phyloP scores from a whole-genome alignment of 2,113 vertebrate genomes.

The Epinephelus cyanopodus region DNA sequence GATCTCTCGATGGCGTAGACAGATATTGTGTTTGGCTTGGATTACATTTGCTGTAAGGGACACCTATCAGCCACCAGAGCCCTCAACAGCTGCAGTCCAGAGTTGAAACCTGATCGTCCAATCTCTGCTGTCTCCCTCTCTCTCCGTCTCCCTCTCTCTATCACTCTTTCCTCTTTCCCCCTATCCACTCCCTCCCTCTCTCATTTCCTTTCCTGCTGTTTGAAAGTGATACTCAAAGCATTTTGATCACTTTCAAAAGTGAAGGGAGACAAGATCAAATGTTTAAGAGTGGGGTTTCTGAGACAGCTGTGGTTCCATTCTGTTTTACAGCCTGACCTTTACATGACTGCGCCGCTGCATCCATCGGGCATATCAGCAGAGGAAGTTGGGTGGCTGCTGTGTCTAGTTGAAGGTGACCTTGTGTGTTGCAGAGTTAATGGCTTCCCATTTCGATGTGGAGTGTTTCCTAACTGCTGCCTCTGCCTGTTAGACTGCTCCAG shows the following conservation, averaged over 20 bases:
- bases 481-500: slow-evolving; percentile 46
- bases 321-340: slow-evolving; percentile 63
- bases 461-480: slow-evolving; percentile 54
- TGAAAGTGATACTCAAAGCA: slow-evolving; percentile 75
- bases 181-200: slow-evolving; percentile 25
- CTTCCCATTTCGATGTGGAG: slow-evolving; percentile 52
- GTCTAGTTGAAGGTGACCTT: slow-evolving; percentile 73
- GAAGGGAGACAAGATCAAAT: slow-evolving; percentile 65
- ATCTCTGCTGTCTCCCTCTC: slow-evolving; percentile 37
- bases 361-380: slow-evolving; percentile 38
- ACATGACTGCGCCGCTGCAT: slow-evolving; percentile 51
- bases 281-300: slow-evolving; percentile 57
- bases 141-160: slow-evolving; percentile 21
- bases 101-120: slow-evolving; percentile 66
- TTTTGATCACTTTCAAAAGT: slow-evolving; percentile 72
- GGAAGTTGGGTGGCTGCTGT: slow-evolving; percentile 56
- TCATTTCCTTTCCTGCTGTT: slow-evolving; percentile 72
- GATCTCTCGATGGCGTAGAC: slow-evolving; percentile 65
- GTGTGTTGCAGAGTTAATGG: slow-evolving; percentile 59
- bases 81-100: slow-evolving; percentile 78
- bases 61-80: slow-evolving; percentile 55
- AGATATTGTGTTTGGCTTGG: slow-evolving; percentile 78
- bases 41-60: slow-evolving; percentile 77
- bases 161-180: slow-evolving; percentile 22
- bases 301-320: slow-evolving; percentile 74